Conservation (phyloP, 2,113 vertebrate genomes). For the Hippoglossus stenolepis region DNA sequence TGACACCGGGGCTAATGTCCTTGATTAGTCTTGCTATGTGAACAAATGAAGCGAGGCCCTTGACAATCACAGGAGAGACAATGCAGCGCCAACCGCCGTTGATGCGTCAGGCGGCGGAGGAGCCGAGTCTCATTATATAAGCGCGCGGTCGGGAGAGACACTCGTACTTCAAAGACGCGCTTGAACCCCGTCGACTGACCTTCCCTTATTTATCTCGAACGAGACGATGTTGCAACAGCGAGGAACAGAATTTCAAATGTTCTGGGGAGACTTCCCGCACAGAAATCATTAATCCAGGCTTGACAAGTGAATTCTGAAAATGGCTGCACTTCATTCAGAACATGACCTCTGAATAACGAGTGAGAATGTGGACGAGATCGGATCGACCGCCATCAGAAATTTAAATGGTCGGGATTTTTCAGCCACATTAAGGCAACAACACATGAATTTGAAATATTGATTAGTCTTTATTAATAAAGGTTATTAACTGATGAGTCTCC, state of each 20-base stretch:
- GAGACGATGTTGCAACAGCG: neutral
- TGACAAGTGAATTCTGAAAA: neutral
- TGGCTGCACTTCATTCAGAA: neutral
- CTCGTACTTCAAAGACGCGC: constrained; percentile 34
- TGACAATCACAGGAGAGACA: constrained; percentile 66
- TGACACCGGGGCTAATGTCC: constrained; percentile 71
- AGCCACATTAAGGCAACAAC: too few relatives aligned
- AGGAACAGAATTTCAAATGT: neutral
- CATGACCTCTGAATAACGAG: constrained; percentile 26
- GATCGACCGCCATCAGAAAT: neutral
- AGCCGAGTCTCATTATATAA: constrained; percentile 46
- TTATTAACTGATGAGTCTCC: too few relatives aligned
- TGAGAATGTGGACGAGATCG: neutral
- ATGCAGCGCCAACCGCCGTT: constrained; percentile 28
- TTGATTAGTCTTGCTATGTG: constrained; percentile 70
- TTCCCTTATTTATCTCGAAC: constrained; percentile 13
- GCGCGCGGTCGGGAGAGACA: constrained; percentile 42
- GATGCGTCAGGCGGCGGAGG: constrained; percentile 33
- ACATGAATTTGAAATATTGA: too few relatives aligned
- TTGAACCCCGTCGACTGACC: constrained; percentile 28
- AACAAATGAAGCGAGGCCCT: constrained; percentile 63
- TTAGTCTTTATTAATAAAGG: too few relatives aligned
- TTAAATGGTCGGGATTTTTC: too few relatives aligned
- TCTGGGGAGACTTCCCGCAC: neutral
- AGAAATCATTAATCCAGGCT: neutral